Conservation (phyloP, 2,797 vertebrate species). For the Tympanoctomys barrerae region DNA sequence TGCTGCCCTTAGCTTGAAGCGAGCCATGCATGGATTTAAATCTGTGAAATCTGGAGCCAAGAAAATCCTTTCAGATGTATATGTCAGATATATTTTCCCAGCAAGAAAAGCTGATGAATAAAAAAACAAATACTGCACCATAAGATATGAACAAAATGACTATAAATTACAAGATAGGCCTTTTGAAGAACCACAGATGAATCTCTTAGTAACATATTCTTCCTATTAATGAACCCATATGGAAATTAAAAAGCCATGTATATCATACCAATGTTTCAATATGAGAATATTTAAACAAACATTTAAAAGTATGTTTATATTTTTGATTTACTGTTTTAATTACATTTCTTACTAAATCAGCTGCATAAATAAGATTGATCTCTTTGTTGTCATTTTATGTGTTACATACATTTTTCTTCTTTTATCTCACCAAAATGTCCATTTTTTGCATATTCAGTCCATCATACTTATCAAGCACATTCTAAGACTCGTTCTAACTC, state of each 20-base stretch:
- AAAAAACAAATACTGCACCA: background rate
- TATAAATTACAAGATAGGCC: background rate
- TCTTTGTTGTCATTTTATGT: background rate
- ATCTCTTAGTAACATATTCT: background rate
- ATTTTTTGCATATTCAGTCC: background rate
- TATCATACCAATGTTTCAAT: background rate
- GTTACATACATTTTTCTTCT: background rate
- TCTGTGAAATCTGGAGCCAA: background rate
- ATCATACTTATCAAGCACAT: background rate
- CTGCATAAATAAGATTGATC: background rate
- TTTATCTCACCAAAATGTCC: background rate
- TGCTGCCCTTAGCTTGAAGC: background rate
- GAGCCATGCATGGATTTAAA: background rate
- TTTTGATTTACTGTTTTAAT: background rate
- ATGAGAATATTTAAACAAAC: background rate
- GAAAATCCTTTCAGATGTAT: background rate
- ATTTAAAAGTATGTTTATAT: background rate
- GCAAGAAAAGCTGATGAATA: background rate
- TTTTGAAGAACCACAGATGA: background rate
- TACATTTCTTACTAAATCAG: background rate
- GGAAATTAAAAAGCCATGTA: background rate
- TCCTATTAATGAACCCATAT: background rate
- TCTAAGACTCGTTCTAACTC: background rate
- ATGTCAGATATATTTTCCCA: background rate
- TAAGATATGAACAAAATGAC: background rate